Conservation (phyloP, 2,888 invertebrate species). For the Sphaerophoria taeniata region DNA sequence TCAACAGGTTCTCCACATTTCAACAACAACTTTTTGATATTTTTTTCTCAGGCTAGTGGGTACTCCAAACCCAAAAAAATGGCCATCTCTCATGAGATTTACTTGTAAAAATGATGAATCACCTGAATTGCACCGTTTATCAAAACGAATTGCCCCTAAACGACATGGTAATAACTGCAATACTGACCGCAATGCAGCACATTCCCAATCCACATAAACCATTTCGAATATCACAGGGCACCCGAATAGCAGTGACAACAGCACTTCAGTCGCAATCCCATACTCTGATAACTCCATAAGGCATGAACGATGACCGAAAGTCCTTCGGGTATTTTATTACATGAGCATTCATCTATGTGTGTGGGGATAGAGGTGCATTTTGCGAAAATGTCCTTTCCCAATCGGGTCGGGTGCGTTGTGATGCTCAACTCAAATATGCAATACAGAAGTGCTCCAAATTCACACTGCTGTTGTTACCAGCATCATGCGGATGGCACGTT, state of each 20-base stretch:
- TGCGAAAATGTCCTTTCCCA: constrained; percentile 60
- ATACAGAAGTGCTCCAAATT: background rate
- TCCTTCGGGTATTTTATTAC: constrained; percentile 47
- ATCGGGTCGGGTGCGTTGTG: constrained; percentile 19
- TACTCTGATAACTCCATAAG: constrained; percentile 3
- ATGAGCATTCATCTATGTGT: constrained; percentile 16
- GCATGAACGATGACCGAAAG: constrained; percentile 38
- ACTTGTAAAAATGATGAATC: constrained; percentile 71
- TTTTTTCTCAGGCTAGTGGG: background rate
- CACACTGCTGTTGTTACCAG: background rate
- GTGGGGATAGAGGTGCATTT: constrained; percentile 63
- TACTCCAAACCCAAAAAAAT: background rate
- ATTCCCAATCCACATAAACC: background rate
- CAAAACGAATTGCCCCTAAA: constrained; percentile 72
- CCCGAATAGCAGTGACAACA: constrained; percentile 33
- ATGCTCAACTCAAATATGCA: constrained; percentile 45
- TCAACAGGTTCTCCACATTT: background rate
- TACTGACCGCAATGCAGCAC: constrained; percentile 75
- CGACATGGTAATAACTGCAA: constrained; percentile 72
- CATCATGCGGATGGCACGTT: constrained; percentile 6
- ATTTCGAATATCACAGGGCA: background rate
- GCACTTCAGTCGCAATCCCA: constrained; percentile 55
- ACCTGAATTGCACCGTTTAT: constrained; percentile 78
- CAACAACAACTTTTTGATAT: constrained; percentile 23
- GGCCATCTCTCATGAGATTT: constrained; percentile 63